Evolutionary conservation across 2,888 invertebrate genomes (phyloP), one percentile per base, ranked within the genome.

Genomic region (Melanchra persicariae): DNA sequence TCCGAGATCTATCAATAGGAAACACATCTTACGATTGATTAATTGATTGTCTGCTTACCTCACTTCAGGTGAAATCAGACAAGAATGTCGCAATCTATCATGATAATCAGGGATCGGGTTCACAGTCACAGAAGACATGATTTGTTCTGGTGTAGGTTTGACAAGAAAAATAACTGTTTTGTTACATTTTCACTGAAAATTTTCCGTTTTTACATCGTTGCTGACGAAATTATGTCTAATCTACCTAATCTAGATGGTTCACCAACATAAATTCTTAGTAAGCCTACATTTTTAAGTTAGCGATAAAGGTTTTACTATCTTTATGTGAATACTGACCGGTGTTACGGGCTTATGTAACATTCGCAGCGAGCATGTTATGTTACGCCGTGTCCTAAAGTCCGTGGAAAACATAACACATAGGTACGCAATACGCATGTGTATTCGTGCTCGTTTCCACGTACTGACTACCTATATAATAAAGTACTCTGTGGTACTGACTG

Each of bases 231-330:
- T n/a, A 30, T 43, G 19, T 63, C 12, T 72, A 52, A 74, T 68
- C 58, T 54, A 30, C 15, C 4, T 64, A 59, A 77, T 80, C 77
- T 70, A 57, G 74, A 61, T 71, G 74, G 77, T 58, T 62, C 67
- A 66, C 45, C 54, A 63, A 58, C n/a, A n/a, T n/a, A 1, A 51
- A 64, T 57, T 22, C 24, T 22, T 15, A 59, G 45, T 47, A 49
- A 22, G 9, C 0, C 0, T 15, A 6, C 12, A 37, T 30, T 59
- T 40, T 49, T 1, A 26, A 54, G 24, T 59, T 8, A 58, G 6
- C n/a, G 66, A 76, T 72, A 72, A 66, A 63, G 52, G 43, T 37
- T 65, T 61, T 30, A 47, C 1, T 6, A 37, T 9, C 34, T 49
- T n/a, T n/a, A n/a, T n/a, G n/a, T n/a, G n/a, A n/a, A n/a, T n/a